Conservation (phyloP, 2,888 invertebrate species). For the Ganaspis brasiliensis region DNA sequence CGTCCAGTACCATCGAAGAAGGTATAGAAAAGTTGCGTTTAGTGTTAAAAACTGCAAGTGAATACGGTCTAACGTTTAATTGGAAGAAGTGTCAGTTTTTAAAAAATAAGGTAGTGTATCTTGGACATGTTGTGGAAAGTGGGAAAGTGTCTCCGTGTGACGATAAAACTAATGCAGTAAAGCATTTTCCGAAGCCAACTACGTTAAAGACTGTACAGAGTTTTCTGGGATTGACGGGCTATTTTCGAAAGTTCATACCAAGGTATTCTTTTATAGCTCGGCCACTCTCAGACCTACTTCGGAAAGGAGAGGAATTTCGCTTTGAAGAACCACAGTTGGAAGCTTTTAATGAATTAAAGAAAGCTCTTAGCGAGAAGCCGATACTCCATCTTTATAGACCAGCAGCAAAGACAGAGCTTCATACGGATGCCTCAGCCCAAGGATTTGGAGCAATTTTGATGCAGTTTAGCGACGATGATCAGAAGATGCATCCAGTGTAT, state of each 20-base stretch:
- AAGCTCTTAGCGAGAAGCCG: constrained; percentile 39
- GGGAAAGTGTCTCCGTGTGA: constrained; percentile 51
- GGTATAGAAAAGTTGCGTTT: too few species aligned
- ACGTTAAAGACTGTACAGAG: constrained; percentile 44
- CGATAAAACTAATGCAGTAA: constrained; percentile 52
- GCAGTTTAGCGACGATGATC: constrained; percentile 44
- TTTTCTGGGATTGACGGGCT: too few species aligned
- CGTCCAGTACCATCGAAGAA: too few species aligned
- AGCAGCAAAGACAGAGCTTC: constrained; percentile 53
- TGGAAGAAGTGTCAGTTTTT: constrained; percentile 60
- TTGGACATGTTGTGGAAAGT: constrained; percentile 52
- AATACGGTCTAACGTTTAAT: constrained; percentile 56
- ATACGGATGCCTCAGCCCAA: too few species aligned
- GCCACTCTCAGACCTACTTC: constrained; percentile 49
- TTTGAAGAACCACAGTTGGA: constrained; percentile 50
- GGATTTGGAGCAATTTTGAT: constrained; percentile 47
- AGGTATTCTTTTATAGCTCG: constrained; percentile 49
- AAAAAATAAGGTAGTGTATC: constrained; percentile 49
- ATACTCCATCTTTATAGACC: constrained; percentile 52
- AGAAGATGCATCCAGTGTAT: constrained; percentile 46
- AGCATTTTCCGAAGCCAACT: constrained; percentile 52
- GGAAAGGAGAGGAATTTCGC: constrained; percentile 41
- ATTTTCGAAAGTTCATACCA: constrained; percentile 54
- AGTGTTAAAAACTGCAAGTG: constrained; percentile 53
- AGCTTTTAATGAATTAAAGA: constrained; percentile 53